These are phyloP conservation scores for Vesta saturnalis DNA, from an alignment of 2,888 invertebrate species.

Conservation along the genomic window DNA sequence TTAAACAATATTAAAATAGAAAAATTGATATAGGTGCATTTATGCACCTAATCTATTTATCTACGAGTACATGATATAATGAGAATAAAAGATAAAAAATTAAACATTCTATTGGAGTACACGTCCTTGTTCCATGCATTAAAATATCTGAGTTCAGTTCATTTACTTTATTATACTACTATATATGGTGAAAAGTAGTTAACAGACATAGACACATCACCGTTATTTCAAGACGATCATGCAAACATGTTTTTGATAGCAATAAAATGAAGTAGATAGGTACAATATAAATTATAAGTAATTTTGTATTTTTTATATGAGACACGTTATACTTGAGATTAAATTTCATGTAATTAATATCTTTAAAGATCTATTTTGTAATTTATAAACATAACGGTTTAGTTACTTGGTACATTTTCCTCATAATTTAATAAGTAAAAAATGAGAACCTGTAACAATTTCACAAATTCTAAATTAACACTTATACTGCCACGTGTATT, in stretches of 20 bases:
- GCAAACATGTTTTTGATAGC: not conserved
- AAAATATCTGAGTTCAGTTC: slow-evolving; percentile 33
- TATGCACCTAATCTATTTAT: too few species aligned
- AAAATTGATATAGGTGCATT: too few species aligned
- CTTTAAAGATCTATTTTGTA: not conserved
- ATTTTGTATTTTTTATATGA: not conserved
- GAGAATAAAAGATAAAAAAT: too few species aligned
- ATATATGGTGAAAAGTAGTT: slow-evolving; percentile 31
- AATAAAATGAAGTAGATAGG: too few species aligned
- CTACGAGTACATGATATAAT: too few species aligned
- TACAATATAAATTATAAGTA: not conserved
- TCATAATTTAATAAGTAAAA: not conserved
- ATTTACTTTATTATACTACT: slow-evolving; percentile 29
- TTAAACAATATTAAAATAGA: too few species aligned
- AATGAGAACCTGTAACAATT: not conserved
- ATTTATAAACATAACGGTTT: not conserved
- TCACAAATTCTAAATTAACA: too few species aligned
- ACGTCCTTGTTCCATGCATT: slow-evolving; percentile 45
- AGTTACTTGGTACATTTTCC: not conserved
- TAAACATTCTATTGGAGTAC: slow-evolving; percentile 48
- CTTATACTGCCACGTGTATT: too few species aligned
- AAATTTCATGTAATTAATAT: not conserved
- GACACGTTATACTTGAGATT: not conserved
- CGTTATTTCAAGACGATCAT: not conserved
- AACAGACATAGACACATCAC: not conserved